Evolutionary conservation across 1,140 invertebrate genomes (phyloP).

Genomic region (Drosophila arawakana): DNA sequence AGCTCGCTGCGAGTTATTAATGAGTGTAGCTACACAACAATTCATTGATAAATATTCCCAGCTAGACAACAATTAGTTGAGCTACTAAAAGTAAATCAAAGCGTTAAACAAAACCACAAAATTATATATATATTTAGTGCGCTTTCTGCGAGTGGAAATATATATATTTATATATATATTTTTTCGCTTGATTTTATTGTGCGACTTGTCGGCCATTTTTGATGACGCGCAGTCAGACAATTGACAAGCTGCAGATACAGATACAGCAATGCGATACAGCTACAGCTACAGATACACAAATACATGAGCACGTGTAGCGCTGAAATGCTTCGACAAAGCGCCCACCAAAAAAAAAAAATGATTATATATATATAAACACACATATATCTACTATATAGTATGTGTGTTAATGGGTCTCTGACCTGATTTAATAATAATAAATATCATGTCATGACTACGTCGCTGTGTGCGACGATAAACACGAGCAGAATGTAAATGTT

Average conservation of each 20-base stretch:
- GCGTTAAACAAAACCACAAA: background rate
- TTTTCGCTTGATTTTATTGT: slow-evolving; percentile 21
- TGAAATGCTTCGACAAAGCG: slow-evolving; percentile 6
- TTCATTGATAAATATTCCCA: slow-evolving; percentile 36
- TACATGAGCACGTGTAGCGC: slow-evolving; percentile 25
- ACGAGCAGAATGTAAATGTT: slow-evolving; percentile 3
- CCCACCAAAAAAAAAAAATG: slow-evolving; percentile 23
- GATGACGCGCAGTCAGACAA: slow-evolving; percentile 60
- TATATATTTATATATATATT: slow-evolving; percentile 25
- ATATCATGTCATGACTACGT: slow-evolving; percentile 47
- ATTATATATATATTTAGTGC: slow-evolving; percentile 43
- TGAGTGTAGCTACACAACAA: slow-evolving; percentile 8
- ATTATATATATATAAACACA: background rate
- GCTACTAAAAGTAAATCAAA: slow-evolving; percentile 17
- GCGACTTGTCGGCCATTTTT: slow-evolving; percentile 63
- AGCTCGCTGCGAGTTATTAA: slow-evolving; percentile 33
- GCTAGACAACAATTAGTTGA: slow-evolving; percentile 26
- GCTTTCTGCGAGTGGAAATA: slow-evolving; percentile 8
- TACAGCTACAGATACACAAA: slow-evolving; percentile 7
- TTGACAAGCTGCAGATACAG: slow-evolving; percentile 25
- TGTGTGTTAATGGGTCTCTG: slow-evolving; percentile 84
- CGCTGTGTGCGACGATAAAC: slow-evolving; percentile 22
- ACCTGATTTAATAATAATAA: slow-evolving; percentile 84
- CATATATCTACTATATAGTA: slow-evolving; percentile 27
- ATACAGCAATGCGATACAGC: slow-evolving; percentile 15